Percentiles rank a stretch among this genome's conserved stretches.
phyloP scores from a whole-genome alignment of 2,888 invertebrate genomes.

The Aradus depressus region DNA sequence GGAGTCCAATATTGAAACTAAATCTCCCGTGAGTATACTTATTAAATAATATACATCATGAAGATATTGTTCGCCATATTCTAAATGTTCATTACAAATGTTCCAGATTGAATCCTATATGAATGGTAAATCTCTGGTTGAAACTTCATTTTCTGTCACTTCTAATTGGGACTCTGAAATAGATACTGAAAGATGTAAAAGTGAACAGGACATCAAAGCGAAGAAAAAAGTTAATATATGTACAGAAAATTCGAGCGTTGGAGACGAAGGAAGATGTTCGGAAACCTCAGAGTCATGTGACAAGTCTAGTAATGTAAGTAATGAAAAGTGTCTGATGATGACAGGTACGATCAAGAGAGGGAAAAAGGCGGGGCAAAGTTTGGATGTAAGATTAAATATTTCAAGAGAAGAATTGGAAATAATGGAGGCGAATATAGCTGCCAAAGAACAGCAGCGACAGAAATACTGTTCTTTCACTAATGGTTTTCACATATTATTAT shows the following conservation, averaged over 20 bases:
- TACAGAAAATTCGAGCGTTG: slow-evolving; percentile 38
- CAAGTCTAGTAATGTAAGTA: slow-evolving; percentile 43
- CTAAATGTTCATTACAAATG: background rate
- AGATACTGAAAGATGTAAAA: background rate
- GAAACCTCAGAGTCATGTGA: slow-evolving; percentile 45
- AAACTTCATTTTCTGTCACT: slow-evolving; percentile 15
- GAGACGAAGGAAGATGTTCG: slow-evolving; percentile 35
- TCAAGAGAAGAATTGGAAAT: slow-evolving; percentile 58
- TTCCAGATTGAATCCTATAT: slow-evolving; percentile 8
- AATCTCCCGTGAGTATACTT: slow-evolving; percentile 7
- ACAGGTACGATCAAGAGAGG: slow-evolving; percentile 62
- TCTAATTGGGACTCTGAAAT: slow-evolving; percentile 12
- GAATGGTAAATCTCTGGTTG: slow-evolving; percentile 17
- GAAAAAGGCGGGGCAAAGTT: slow-evolving; percentile 57
- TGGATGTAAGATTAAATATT: slow-evolving; percentile 59
- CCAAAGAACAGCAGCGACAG: slow-evolving; percentile 45
- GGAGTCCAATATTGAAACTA: slow-evolving; percentile 8
- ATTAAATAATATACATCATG: background rate
- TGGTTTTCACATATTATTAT: slow-evolving; percentile 54
- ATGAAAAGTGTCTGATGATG: slow-evolving; percentile 54
- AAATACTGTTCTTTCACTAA: slow-evolving; percentile 44
- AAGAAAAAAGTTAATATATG: slow-evolving; percentile 54
- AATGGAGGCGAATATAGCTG: slow-evolving; percentile 52
- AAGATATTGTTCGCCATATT: background rate
- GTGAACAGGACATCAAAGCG: slow-evolving; percentile 32